Base-by-base conservation (phyloP, 2,888 invertebrate species). In the Dendrolimus houi region DNA sequence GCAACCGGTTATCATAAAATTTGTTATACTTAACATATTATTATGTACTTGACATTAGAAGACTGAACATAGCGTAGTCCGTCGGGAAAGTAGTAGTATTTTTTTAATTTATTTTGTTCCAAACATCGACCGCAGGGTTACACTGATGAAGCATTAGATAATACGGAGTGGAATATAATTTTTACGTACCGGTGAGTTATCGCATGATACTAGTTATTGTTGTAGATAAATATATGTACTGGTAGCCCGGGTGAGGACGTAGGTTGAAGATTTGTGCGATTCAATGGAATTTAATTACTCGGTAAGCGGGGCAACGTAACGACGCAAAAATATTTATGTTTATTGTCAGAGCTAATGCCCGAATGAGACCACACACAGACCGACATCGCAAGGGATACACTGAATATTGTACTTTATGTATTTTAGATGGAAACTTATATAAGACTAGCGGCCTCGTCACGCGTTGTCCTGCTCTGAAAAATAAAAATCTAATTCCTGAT, bases 241-340 rank as follows among this genome's bases (percentile, higher is more conserved):
- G 29, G 47, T 10, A 72, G 67, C 66, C 68, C 64, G 65, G 62
- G 70, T 62, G 70, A 69, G 66, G 29, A 29, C 74, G 73, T 71
- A 76, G 81, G 76, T 80, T 64, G 80, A 83, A 83, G 85, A 89
- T 89, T 89, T 87, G 89, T 90, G 85, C 79, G 87, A 83, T 83
- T 83, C 83, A 82, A 78, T 76, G 88, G 89, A 89, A 90, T 89
- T 89, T 89, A 89, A 90, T 89, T 89, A 89, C 83, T 78, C 75
- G 77, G 77, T 70, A 70, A 78, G 75, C 79, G 77, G 80, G 67
- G 75, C 73, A 78, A 79, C 77, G 78, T 81, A 86, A 86, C 85
- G 84, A 79, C 77, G 85, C 85, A 87, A 89, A 90, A 88, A 90
- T 90, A 89, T 89, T 89, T 88, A 88, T 87, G 88, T 85, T 87